These are phyloP conservation scores for Bolborhynchus lineola DNA, from an alignment of 2,113 vertebrate genomes.

Conservation along the genomic window DNA sequence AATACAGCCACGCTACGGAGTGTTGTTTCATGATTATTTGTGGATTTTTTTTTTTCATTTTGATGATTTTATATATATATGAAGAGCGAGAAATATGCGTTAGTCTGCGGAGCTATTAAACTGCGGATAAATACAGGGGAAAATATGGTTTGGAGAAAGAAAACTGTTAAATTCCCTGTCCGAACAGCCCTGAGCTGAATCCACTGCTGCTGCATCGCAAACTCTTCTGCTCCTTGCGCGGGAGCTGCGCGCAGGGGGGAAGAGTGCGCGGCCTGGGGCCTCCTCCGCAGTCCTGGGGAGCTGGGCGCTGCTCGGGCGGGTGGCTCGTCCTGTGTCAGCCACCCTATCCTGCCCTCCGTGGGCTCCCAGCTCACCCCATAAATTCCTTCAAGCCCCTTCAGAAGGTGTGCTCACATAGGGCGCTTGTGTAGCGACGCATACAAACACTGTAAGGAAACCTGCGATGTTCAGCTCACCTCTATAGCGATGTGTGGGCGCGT, in stretches of 20 bases:
- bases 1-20: neutral
- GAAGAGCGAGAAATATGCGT: accelerated
- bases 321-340: neutral
- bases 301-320: neutral
- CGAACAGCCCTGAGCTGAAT: neutral
- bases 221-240: neutral
- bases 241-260: neutral
- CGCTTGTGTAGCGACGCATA: accelerated
- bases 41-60: neutral
- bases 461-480: accelerated
- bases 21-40: neutral
- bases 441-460: accelerated
- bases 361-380: neutral
- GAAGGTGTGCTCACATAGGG: accelerated
- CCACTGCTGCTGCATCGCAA: neutral
- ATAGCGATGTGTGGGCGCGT: neutral
- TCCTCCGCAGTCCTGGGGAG: neutral
- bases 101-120: neutral
- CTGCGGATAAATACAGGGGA: accelerated
- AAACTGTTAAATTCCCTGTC: neutral
- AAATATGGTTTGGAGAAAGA: neutral
- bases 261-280: neutral
- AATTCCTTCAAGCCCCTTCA: neutral
- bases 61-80: neutral
- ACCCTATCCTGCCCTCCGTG: neutral